Evolutionary conservation across 2,797 vertebrate genomes (phyloP).

Genomic region (Huso huso): DNA sequence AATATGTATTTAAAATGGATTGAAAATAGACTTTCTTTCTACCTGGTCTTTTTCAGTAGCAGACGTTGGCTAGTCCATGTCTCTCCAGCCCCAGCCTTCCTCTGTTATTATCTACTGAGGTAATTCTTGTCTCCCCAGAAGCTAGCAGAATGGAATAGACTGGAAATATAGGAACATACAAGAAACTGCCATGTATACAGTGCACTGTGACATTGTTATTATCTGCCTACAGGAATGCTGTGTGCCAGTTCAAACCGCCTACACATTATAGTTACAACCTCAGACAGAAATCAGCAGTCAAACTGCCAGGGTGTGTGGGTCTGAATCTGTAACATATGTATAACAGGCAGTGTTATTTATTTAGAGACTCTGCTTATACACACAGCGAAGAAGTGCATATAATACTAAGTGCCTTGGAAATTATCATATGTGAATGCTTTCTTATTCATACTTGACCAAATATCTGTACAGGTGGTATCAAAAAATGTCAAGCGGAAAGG

Average conservation of each 20-base stretch:
- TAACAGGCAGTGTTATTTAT: background rate
- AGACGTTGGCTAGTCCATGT: too few species aligned
- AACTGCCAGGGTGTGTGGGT: slow-evolving; percentile 22
- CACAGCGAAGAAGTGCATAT: background rate
- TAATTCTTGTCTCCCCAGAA: slow-evolving; percentile 20
- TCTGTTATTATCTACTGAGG: slow-evolving; percentile 23
- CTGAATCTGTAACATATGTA: slow-evolving; percentile 15
- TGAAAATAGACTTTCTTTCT: too few species aligned
- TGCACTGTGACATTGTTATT: slow-evolving; percentile 25
- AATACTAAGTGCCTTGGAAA: background rate
- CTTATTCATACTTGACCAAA: background rate
- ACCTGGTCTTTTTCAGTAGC: too few species aligned
- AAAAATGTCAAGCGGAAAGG: too few species aligned
- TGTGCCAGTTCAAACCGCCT: slow-evolving; percentile 44
- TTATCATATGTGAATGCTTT: background rate
- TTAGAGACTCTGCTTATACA: background rate
- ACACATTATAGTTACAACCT: slow-evolving; percentile 32
- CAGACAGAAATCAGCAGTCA: slow-evolving; percentile 49
- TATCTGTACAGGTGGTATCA: too few species aligned
- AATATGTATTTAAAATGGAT: too few species aligned
- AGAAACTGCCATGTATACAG: slow-evolving; percentile 37
- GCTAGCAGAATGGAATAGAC: slow-evolving; percentile 40
- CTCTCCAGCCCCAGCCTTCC: slow-evolving; percentile 35
- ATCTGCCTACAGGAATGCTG: slow-evolving; percentile 52
- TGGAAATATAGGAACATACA: slow-evolving; percentile 39